Base-by-base conservation (phyloP, 2,113 vertebrate genomes). In the Macrotus californicus region DNA sequence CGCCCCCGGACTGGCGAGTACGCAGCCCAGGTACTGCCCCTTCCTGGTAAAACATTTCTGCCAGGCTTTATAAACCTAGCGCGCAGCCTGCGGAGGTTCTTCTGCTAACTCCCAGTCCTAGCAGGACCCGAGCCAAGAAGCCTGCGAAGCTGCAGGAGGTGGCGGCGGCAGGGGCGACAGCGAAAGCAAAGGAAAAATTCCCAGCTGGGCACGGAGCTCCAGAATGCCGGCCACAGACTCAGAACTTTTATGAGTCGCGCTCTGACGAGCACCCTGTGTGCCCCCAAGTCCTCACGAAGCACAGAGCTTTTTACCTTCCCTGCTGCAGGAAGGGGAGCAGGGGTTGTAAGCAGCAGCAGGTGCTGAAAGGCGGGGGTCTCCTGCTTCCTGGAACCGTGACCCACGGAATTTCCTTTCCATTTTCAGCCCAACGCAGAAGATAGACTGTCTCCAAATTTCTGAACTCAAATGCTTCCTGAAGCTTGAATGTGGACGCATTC, bases 11-110 rank as follows among this genome's bases (percentile, higher is more conserved):
- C 95, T 41, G 85, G 92, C 41, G 41, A 87, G 84, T 52, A 72
- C 56, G 76, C 95, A 89, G 61, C 70, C 77, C 92, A 94, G 96
- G 97, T 94, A 96, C 97, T 69, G 92, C 97, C 97, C 94, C 96
- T 96, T 96, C 89, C 56, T 81, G 6, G 85, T 97, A 96, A 97
- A 96, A 97, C 97, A 96, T 97, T 85, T 89, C 61, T 66, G 88
- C 90, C 86, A 77, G 85, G 39, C 87, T 96, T 97, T 97, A 97
- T 97, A 96, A 96, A 80, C 85, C 90, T 77, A n/a, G 67, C 19
- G 81, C 81, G 29, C 81, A 91, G 90, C 92, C 83, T 54, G 85
- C 91, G 36, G 76, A 92, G 95, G 69, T 84, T 89, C 94, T 81
- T 64, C 61, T 59, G 86, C 92, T 79, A 96, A 97, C 95, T 97